These are phyloP conservation scores for Crotalus tigris DNA, from an alignment of 2,113 vertebrate genomes.

Conservation along the genomic window DNA sequence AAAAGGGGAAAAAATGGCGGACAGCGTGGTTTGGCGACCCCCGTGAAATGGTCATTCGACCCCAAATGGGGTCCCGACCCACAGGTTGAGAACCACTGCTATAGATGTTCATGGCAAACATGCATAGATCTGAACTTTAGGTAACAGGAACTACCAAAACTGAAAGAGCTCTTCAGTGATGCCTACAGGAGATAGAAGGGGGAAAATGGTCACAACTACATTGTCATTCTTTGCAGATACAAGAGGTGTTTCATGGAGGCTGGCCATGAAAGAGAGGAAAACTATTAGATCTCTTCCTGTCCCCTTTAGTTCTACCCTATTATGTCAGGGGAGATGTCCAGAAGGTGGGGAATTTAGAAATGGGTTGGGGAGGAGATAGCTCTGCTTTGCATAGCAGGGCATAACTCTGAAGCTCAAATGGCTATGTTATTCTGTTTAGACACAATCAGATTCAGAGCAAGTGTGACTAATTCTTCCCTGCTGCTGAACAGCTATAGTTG, in stretches of 20 bases:
- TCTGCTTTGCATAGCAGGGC: neutral
- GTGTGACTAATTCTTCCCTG: neutral
- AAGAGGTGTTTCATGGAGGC: neutral
- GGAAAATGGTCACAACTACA: neutral
- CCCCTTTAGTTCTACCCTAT: neutral
- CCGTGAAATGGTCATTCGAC: too few species aligned
- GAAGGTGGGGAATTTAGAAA: neutral
- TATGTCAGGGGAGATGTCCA: neutral
- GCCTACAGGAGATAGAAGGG: neutral
- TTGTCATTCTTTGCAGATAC: too few species aligned
- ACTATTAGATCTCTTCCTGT: neutral
- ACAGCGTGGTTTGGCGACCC: too few species aligned
- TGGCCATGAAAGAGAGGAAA: neutral
- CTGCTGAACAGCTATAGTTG: neutral
- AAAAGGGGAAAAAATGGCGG: too few species aligned
- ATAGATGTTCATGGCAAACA: neutral
- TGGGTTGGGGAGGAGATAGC: neutral
- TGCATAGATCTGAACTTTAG: neutral
- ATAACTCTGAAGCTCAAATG: neutral
- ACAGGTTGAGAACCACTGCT: too few species aligned
- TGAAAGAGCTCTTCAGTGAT: neutral
- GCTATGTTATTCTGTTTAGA: neutral
- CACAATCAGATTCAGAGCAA: neutral
- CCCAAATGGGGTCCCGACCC: too few species aligned
- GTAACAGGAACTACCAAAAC: neutral